Base-by-base conservation (phyloP, 2,797 vertebrate species). In the Rhinoraja longicauda region DNA sequence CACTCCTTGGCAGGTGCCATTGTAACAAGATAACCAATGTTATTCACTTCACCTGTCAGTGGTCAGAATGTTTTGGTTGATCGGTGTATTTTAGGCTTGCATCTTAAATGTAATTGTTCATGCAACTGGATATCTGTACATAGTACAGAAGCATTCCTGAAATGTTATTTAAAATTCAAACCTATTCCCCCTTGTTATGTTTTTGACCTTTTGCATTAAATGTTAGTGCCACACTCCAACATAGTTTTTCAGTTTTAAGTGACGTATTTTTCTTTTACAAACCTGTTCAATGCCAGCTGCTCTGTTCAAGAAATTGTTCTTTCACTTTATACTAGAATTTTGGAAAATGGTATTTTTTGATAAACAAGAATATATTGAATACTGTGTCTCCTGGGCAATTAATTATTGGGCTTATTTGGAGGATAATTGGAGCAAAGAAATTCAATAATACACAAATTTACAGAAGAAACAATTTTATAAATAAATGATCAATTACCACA, bases 351-450 rank as follows among this genome's bases (percentile, higher is more conserved):
- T 72, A 90, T 72, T 90, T 90, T 82, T 84, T 59, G 26, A 59
- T 72, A 90, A 90, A 67, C 39, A 90, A 12, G 39, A 86, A 39
- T 21, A 81, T 81, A 81, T 39, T 90, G 88, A 90, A 67, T 72
- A 45, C 67, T 26, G 10, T 72, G 13, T n/a, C 62, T 36, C 36
- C n/a, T 90, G 17, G 15, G 32, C 64, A 36, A 2, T 72, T 90
- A 90, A 72, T 64, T 4, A 29, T 90, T 90, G 36, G 39, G 21
- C 39, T 19, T 72, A 62, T n/a, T 86, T 90, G 9, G 64, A 72
- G 5, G 24, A 45, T 45, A 39, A 90, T 90, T 64, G 64, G n/a
- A 72, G 88, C 88, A 90, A 88, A 90, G 17, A 67, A 21, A 10
- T 19, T 19, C n/a, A 72, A 90, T 72, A 90, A 72, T 72, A 39